Evolutionary conservation across 2,888 invertebrate species (phyloP).

Genomic region (Ernsta delagoae): DNA sequence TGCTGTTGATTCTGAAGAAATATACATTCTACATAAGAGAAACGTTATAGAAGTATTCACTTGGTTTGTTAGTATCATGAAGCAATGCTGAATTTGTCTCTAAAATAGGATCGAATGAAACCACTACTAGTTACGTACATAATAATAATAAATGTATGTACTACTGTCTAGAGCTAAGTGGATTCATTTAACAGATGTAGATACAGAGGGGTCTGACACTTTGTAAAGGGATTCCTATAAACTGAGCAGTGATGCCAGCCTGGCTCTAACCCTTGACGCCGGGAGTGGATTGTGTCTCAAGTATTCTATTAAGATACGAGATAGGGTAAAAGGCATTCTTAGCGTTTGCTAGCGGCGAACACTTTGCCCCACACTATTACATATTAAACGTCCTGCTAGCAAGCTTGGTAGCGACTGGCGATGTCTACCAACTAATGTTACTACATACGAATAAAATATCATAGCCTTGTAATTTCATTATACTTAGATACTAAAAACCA

Average conservation of each 20-base stretch:
- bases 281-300: slow-evolving; percentile 36
- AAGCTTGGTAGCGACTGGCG: too few species aligned
- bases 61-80: too few species aligned
- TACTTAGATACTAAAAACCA: too few species aligned
- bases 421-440: too few species aligned
- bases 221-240: slow-evolving; percentile 34
- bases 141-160: too few species aligned
- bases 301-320: slow-evolving; percentile 37
- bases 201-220: slow-evolving; percentile 23
- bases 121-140: not conserved
- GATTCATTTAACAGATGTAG: not conserved
- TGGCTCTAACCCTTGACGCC: slow-evolving; percentile 31
- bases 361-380: slow-evolving; percentile 14
- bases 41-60: too few species aligned
- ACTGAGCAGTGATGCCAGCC: slow-evolving; percentile 26
- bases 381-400: too few species aligned
- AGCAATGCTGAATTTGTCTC: not conserved
- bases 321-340: slow-evolving; percentile 36
- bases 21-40: too few species aligned
- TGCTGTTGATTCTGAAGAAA: too few species aligned
- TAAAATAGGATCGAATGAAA: not conserved
- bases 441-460: too few species aligned
- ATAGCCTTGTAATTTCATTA: too few species aligned
- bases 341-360: slow-evolving; percentile 24
- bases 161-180: not conserved